Conservation (phyloP, 2,888 invertebrate genomes). For the Eilema depressum region DNA sequence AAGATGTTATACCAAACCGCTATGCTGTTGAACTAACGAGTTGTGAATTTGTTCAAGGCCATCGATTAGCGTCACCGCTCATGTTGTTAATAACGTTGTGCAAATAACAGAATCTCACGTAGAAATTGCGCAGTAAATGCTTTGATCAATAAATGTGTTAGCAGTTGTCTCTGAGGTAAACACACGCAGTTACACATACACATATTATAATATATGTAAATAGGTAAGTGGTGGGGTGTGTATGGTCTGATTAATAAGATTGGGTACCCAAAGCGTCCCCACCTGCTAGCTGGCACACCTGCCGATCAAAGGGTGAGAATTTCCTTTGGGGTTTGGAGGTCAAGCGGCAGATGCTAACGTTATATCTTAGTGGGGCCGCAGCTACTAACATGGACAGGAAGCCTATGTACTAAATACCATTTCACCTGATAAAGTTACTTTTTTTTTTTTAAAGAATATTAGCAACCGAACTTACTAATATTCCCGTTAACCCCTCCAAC, state of each 20-base stretch:
- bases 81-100: slow-evolving; percentile 15
- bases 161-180: slow-evolving; percentile 1
- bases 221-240: background rate
- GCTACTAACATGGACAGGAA: too few species aligned
- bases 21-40: slow-evolving; percentile 3
- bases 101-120: slow-evolving; percentile 15
- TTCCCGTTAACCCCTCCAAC: too few species aligned
- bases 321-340: too few species aligned
- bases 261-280: too few species aligned
- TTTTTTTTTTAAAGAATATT: too few species aligned
- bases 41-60: slow-evolving; percentile 13
- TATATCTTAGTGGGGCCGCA: too few species aligned
- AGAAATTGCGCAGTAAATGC: slow-evolving; percentile 11
- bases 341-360: background rate
- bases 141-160: background rate
- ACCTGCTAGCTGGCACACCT: too few species aligned
- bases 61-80: slow-evolving; percentile 15
- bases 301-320: too few species aligned
- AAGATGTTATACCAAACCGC: background rate
- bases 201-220: background rate
- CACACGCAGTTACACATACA: background rate
- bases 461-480: too few species aligned
- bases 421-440: too few species aligned
- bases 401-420: too few species aligned
- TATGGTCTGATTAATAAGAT: too few species aligned